Conservation (phyloP, 2,797 vertebrate genomes). For the Bufotes viridis region DNA sequence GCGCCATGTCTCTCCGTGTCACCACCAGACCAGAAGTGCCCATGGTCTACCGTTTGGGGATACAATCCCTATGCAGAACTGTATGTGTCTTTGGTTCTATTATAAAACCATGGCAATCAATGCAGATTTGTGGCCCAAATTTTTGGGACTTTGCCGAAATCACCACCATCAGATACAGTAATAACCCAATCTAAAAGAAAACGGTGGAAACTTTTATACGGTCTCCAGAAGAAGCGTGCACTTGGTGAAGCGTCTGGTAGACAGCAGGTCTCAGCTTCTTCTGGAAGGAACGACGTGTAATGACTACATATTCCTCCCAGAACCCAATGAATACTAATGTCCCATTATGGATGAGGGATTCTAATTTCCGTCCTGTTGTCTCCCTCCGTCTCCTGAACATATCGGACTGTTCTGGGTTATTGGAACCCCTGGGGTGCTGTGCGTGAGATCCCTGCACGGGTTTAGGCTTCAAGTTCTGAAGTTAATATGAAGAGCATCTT, state of each 20-base stretch:
- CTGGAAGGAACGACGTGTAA: neutral
- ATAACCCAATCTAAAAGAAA: neutral
- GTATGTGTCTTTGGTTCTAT: too few relatives aligned
- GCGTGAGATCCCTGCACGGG: neutral
- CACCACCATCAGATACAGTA: too few relatives aligned
- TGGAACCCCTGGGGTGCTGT: neutral
- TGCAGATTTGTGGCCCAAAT: too few relatives aligned
- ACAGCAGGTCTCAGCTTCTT: neutral
- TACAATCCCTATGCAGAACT: too few relatives aligned
- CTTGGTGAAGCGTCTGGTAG: neutral
- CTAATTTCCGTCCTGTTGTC: neutral
- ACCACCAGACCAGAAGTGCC: too few relatives aligned
- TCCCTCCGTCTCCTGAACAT: neutral
- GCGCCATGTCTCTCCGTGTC: too few relatives aligned
- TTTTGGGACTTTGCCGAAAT: too few relatives aligned
- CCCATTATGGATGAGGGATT: neutral
- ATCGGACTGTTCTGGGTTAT: neutral
- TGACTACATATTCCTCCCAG: too few relatives aligned
- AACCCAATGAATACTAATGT: constrained; percentile 23
- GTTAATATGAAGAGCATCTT: neutral
- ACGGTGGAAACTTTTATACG: neutral
- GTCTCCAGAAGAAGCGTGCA: neutral
- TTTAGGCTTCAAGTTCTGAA: neutral
- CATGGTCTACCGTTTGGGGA: too few relatives aligned
- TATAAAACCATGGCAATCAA: too few relatives aligned